Base-by-base conservation (phyloP, 1,140 invertebrate species). In the Ooceraea biroi region DNA sequence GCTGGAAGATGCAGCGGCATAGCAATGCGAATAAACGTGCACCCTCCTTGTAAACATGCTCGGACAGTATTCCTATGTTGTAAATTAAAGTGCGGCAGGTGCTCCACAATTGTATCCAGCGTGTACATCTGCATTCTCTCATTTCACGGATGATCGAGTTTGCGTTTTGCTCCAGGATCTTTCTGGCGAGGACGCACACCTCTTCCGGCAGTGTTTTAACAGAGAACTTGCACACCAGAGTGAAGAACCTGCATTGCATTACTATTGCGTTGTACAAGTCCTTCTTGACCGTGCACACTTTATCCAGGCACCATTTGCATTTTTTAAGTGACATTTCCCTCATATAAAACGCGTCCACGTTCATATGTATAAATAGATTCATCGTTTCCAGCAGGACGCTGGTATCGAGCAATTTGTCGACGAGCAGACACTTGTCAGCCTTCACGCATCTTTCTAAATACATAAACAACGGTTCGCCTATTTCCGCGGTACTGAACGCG, bases 71-170 rank as follows among this genome's bases (percentile, higher is more conserved):
- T 7, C 85, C 76, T 36, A 91, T 52, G 66, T 92, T 92, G 36
- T 90, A 93, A 48, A 91, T 89, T 27, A 74, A 61, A 52, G 61
- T 83, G 36, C 84, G 82, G 76, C 69, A 84, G 0, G 27, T 63
- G 12, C 41, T 52, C 92, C 92, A 93, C 19, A 90, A 44, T n/a
- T 48, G 12, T 22, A 8, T 60, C 90, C 91, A 92, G 5, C 63
- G 63, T 68, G 76, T 85, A 52, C 91, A 92, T 11, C 71, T 46
- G 25, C 3, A 48, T 44, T 89, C 27, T 30, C 87, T 82, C 60
- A 92, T 69, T 65, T 89, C 72, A 48, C 60, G 11, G 58, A 82
- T 86, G 63, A 86, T 80, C 7, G 19, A 63, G 10, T 41, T 44
- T 36, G 88, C 2, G 22, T 80, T 78, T 41, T 90, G 84, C 27